Percentiles rank a stretch among this genome's conserved stretches.
Evolutionary conservation across 1,140 invertebrate genomes (phyloP).

Genomic region (Temnothorax curvispinosus): DNA sequence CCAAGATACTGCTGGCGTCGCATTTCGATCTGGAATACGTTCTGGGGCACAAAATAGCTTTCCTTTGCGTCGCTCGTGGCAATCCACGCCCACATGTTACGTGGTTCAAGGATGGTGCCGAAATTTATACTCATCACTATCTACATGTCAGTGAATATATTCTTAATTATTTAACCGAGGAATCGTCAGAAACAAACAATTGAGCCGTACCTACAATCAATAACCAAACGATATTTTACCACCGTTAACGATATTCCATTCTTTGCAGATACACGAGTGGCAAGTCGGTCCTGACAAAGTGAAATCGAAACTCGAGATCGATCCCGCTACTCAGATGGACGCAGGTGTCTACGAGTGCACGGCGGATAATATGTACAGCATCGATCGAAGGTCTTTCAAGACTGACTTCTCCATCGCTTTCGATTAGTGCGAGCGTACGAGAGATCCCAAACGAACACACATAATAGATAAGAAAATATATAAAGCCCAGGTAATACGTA

Average conservation of each 20-base stretch:
- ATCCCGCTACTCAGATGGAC: constrained; percentile 97
- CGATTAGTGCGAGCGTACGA: constrained; percentile 86
- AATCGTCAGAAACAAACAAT: not conserved
- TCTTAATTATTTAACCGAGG: not conserved
- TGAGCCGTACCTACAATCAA: not conserved
- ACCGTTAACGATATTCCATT: not conserved
- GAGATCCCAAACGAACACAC: constrained; percentile 6
- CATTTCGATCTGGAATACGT: constrained; percentile 98
- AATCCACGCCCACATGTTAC: constrained; percentile 94
- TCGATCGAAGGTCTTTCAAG: constrained; percentile 95
- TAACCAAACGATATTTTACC: not conserved
- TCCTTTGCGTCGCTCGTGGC: constrained; percentile 95
- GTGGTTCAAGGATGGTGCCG: constrained; percentile 96
- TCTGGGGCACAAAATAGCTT: constrained; percentile 96
- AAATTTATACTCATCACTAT: constrained; percentile 95
- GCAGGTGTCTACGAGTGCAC: constrained; percentile 96
- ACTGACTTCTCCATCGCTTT: constrained; percentile 96
- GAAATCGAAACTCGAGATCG: constrained; percentile 97
- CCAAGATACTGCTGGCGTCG: constrained; percentile 95
- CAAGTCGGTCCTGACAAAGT: constrained; percentile 92
- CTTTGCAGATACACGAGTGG: constrained; percentile 93
- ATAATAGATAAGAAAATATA: constrained; percentile 14
- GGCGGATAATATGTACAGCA: constrained; percentile 97
- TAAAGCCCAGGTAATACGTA: constrained; percentile 21
- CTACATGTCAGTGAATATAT: constrained; percentile 90